Base-by-base conservation (phyloP, 2,113 vertebrate genomes). In the Onychorhynchus coronatus region DNA sequence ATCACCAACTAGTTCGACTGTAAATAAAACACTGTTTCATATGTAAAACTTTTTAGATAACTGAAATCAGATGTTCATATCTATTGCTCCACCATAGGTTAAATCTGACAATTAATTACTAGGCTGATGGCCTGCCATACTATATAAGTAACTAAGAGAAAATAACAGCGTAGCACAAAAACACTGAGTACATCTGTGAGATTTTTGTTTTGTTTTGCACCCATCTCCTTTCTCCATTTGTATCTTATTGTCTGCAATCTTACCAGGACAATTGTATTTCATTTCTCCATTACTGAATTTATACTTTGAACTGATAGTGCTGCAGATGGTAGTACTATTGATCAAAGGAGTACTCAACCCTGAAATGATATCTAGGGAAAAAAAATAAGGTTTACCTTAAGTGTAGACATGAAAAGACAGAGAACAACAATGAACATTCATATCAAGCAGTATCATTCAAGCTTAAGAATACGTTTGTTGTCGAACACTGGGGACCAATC, bases 281-380 rank as follows among this genome's bases (percentile, higher is more conserved):
- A 73, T 89, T 91, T 93, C 67, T 95, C 75, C 22, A 67, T 94
- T 89, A 88, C 14, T 88, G 74, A 93, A 73, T 95, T 86, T 88
- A 66, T 85, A 44, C 85, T 95, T 97, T 93, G 93, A 95, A 95
- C 75, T 90, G 55, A 42, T 2, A 88, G 63, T 80, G 75, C 78
- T 90, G 78, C 55, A 88, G 82, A 90, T 55, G 55, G 24, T 47
- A 88, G 59, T 59, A 21, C 63, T 77, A 83, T 90, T 90, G 93
- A 96, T 95, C 85, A 94, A 97, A 96, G 85, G 67, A 50, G 47
- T 90, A 59, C 41, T 94, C 55, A 88, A 77, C 35, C 33, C 65
- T 93, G 67, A 96, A 96, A 94, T 91, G 3, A 5, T 70, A 47
- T 74, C 62, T 47, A 68, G 30, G 25, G 37, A 6, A 53, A 79